These are phyloP conservation scores for Brachionus koreanus DNA, from an alignment of 1,140 invertebrate genomes.

Conservation along the genomic window DNA sequence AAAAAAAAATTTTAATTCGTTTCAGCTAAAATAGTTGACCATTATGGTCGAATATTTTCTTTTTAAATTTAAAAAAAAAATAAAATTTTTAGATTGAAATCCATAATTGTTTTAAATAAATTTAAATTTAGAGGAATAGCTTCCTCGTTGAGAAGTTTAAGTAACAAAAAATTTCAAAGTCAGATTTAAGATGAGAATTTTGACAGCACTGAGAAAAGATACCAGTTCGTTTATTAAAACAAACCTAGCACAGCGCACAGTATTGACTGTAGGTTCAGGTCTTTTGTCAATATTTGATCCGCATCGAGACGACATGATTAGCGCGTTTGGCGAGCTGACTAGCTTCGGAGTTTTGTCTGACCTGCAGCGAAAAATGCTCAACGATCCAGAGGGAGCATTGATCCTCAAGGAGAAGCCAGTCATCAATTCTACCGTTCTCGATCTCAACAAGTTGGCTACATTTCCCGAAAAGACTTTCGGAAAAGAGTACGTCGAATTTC, in stretches of 20 bases:
- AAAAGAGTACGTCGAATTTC: constrained; percentile 75
- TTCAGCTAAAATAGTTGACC: background rate
- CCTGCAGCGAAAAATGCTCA: constrained; percentile 68
- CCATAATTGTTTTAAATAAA: background rate
- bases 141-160: background rate
- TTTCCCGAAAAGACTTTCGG: constrained; percentile 78
- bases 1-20: background rate
- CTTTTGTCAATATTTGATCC: constrained; percentile 71
- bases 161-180: background rate
- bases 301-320: constrained; percentile 71
- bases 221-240: constrained; percentile 13
- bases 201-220: background rate
- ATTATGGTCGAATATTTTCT: background rate
- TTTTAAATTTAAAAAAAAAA: background rate
- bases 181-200: background rate
- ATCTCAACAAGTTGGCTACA: constrained; percentile 68
- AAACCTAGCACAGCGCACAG: constrained; percentile 63
- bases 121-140: constrained; percentile 18
- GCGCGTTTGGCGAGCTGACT: constrained; percentile 82
- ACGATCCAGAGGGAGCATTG: constrained; percentile 66
- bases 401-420: constrained; percentile 75
- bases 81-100: background rate
- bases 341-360: constrained; percentile 68
- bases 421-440: constrained; percentile 77
- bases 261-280: constrained; percentile 76